These are phyloP conservation scores for Lateolabrax maculatus DNA, from an alignment of 2,797 vertebrate species.

Conservation along the genomic window DNA sequence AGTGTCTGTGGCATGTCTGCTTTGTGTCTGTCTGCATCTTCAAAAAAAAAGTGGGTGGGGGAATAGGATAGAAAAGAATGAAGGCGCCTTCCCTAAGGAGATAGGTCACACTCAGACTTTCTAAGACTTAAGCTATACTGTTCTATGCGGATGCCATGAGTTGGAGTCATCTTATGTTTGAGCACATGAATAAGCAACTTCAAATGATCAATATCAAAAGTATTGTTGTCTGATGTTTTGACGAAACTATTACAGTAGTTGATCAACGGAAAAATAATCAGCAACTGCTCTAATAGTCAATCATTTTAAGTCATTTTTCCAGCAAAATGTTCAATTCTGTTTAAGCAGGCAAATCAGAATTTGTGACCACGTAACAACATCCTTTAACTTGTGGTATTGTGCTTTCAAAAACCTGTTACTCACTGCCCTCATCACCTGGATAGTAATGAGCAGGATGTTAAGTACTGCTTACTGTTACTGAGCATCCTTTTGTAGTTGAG, in stretches of 20 bases:
- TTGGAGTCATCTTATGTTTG: constrained; percentile 7
- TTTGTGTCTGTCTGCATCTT: constrained; percentile 77
- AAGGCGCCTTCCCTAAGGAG: constrained; percentile 16
- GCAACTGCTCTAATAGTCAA: background rate
- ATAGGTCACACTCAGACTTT: too few relatives aligned
- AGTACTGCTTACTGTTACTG: background rate
- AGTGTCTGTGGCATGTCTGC: constrained; percentile 67
- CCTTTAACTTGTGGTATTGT: constrained; percentile 7
- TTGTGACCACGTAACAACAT: background rate
- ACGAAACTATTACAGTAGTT: background rate
- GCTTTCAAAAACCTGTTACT: background rate
- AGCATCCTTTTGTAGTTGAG: constrained; percentile 26
- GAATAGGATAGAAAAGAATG: constrained; percentile 30
- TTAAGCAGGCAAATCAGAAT: background rate
- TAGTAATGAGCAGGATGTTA: background rate
- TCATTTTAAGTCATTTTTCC: background rate
- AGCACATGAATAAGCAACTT: background rate
- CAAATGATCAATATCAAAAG: constrained; percentile 8
- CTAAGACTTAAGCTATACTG: too few relatives aligned
- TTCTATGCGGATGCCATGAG: too few relatives aligned
- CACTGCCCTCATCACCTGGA: background rate
- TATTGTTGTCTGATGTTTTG: background rate
- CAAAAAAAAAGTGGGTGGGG: constrained; percentile 38
- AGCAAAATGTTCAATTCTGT: background rate
- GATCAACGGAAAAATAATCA: background rate